Conservation (phyloP, 2,113 vertebrate genomes). For the Manacus vitellinus region DNA sequence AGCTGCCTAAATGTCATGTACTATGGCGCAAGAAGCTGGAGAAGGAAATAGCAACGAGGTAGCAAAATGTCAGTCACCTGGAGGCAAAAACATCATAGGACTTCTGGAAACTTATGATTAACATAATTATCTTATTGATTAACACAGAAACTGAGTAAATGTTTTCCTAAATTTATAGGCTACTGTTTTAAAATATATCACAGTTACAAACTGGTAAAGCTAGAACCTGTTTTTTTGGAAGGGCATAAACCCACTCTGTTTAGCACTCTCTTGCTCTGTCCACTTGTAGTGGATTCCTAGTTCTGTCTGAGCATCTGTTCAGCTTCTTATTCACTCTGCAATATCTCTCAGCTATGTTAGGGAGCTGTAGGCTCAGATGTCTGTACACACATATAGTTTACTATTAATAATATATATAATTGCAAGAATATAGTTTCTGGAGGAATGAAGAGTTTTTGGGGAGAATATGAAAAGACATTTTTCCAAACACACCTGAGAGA, state of each 20-base stretch:
- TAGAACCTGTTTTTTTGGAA: not conserved
- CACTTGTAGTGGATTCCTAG: not conserved
- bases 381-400: fast-evolving
- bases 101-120: not conserved
- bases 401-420: not conserved
- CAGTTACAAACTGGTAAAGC: not conserved
- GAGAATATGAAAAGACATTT: not conserved
- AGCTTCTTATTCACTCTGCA: not conserved
- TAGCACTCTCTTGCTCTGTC: not conserved
- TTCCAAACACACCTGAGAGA: not conserved
- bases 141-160: not conserved
- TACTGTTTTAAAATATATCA: not conserved
- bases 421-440: not conserved
- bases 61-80: constrained; percentile 2
- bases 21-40: fast-evolving
- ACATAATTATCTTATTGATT: not conserved
- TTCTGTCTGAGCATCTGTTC: not conserved
- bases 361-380: not conserved
- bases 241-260: not conserved
- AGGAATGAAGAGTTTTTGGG: not conserved
- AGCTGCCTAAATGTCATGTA: not conserved
- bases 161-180: not conserved
- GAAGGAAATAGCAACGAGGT: not conserved
- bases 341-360: not conserved
- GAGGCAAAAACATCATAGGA: not conserved